Conservation (phyloP, 2,888 invertebrate species). For the Mesochorus sp. region DNA sequence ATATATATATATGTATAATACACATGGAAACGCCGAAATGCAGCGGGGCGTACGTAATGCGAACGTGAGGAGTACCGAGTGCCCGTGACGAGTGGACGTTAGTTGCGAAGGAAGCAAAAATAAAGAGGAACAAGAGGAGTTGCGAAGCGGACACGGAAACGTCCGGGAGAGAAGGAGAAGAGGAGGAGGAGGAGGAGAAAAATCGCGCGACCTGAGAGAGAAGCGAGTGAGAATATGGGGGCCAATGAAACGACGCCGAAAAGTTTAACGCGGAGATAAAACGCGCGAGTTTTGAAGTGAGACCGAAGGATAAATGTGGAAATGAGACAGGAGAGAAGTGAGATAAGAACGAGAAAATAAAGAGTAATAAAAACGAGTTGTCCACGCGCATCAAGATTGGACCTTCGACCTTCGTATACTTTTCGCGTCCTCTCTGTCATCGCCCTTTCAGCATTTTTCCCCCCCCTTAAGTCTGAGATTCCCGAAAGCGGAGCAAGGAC, state of each 20-base stretch:
- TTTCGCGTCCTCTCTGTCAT: neutral
- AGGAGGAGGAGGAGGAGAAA: neutral
- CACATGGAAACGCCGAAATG: conserved; percentile 63
- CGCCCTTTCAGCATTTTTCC: neutral
- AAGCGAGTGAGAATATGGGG: neutral
- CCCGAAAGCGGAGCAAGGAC: no score
- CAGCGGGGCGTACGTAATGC: conserved; percentile 61
- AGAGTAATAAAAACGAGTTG: conserved; percentile 57
- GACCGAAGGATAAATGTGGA: neutral
- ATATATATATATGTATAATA: no score
- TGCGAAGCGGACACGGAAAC: conserved; percentile 12
- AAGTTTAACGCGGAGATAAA: no score
- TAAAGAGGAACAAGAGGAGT: conserved; percentile 15
- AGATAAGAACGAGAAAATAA: conserved; percentile 41
- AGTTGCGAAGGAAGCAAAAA: conserved; percentile 20
- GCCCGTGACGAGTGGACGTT: conserved; percentile 52
- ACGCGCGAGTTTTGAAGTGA: conserved; percentile 1
- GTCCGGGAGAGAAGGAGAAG: conserved; percentile 4
- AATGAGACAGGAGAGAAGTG: neutral
- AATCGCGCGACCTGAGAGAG: neutral
- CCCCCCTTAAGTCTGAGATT: no score
- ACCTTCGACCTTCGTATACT: neutral
- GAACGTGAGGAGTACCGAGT: conserved; percentile 54
- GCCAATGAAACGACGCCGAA: conserved; percentile 21
- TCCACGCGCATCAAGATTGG: conserved; percentile 71